A percentile compares a stretch with the other conserved stretches of the same genome.
Evolutionary conservation across 2,113 vertebrate species (phyloP).

Genomic region (Cottus gobio): DNA sequence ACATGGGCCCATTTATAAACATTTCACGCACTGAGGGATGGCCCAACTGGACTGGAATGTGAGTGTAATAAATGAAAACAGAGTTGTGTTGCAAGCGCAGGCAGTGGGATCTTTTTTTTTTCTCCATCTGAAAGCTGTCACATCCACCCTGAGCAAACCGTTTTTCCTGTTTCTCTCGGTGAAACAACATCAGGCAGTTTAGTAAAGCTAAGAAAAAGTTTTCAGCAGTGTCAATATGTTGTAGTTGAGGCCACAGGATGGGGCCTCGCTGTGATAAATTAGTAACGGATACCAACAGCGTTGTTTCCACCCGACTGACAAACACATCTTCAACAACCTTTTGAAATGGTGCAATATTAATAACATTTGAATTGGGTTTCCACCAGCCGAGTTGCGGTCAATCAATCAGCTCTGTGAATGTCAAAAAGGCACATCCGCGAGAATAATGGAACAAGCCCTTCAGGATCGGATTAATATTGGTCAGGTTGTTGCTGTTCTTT

Average conservation of each 20-base stretch:
- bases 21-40: conserved; percentile 29
- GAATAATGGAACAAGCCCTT: conserved; percentile 3
- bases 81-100: conserved; percentile 43
- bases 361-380: conserved; percentile 24
- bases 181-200: conserved; percentile 17
- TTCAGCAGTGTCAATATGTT: conserved; percentile 29
- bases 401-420: conserved; percentile 31
- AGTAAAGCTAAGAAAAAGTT: conserved; percentile 17
- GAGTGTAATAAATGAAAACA: conserved; percentile 52
- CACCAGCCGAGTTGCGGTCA: background rate
- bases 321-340: conserved; percentile 36
- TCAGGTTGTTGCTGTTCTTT: conserved; percentile 1
- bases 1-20: conserved; percentile 57
- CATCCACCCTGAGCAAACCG: conserved; percentile 21
- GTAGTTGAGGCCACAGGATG: conserved; percentile 16
- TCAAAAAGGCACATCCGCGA: background rate
- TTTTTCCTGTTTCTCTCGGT: conserved; percentile 11
- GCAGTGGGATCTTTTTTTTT: conserved; percentile 24
- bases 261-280: conserved; percentile 40
- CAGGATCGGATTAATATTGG: conserved; percentile 10
- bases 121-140: conserved; percentile 38
- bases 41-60: conserved; percentile 37
- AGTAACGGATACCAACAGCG: conserved; percentile 37
- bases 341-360: conserved; percentile 33
- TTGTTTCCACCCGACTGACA: conserved; percentile 46